These are phyloP conservation scores for Lasiommata megera DNA, from an alignment of 2,888 invertebrate genomes.

Conservation along the genomic window DNA sequence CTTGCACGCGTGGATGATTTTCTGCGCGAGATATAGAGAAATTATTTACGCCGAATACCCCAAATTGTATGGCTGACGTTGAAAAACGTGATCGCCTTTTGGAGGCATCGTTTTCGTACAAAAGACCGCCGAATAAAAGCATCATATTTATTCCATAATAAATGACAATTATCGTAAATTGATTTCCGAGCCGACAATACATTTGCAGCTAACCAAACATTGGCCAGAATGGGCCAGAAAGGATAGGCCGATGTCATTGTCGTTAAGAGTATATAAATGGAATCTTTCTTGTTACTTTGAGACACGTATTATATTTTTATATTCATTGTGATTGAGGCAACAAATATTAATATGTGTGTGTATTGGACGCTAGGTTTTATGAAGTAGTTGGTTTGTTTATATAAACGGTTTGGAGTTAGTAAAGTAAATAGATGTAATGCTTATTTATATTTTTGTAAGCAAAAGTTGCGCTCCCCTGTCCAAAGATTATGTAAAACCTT, in stretches of 20 bases:
- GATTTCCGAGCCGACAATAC: conserved; percentile 72
- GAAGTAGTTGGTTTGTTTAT: neutral
- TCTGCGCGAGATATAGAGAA: conserved; percentile 68
- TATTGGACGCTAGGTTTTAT: conserved; percentile 17
- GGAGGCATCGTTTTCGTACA: conserved; percentile 51
- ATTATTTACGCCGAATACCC: conserved; percentile 62
- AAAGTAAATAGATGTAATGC: neutral
- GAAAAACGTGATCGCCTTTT: conserved; percentile 51
- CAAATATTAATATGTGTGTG: conserved; percentile 61
- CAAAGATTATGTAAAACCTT: no score
- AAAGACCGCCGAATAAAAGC: conserved; percentile 63
- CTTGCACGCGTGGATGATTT: conserved; percentile 55
- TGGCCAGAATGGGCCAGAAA: conserved; percentile 84
- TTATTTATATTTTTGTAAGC: neutral
- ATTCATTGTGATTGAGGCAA: conserved; percentile 62
- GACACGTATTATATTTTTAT: conserved; percentile 49
- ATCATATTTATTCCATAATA: conserved; percentile 81
- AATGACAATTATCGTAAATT: conserved; percentile 81
- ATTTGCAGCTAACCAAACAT: conserved; percentile 85
- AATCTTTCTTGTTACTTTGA: conserved; percentile 45
- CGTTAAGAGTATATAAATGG: conserved; percentile 47
- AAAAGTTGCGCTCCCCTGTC: no score
- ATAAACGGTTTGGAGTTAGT: neutral
- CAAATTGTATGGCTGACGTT: conserved; percentile 49
- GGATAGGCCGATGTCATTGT: conserved; percentile 74